Conservation (phyloP, 2,113 vertebrate genomes). For the Prochilodus magdalenae region DNA sequence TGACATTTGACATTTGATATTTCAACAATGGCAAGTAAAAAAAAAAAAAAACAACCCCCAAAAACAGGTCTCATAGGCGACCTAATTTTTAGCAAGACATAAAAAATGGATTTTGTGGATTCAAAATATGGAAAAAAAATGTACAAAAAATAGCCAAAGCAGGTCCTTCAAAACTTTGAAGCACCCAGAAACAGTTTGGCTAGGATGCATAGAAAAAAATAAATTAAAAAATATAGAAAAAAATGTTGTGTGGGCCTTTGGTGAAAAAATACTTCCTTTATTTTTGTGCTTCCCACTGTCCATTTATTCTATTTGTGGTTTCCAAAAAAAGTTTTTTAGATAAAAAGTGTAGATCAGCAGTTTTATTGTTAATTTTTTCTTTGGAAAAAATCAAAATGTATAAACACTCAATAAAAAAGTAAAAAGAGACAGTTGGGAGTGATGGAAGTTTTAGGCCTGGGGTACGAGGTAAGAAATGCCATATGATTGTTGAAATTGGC, state of each 20-base stretch:
- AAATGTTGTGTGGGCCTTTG: constrained; percentile 61
- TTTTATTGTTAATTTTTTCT: not conserved
- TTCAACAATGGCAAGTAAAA: constrained; percentile 86
- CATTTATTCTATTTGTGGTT: constrained; percentile 29
- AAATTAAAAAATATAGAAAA: constrained; percentile 68
- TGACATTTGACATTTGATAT: constrained; percentile 72
- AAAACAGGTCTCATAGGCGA: constrained; percentile 81
- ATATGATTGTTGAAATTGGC: constrained; percentile 77
- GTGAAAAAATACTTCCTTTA: constrained; percentile 64
- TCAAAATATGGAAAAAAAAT: constrained; percentile 92
- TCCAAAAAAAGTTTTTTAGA: constrained; percentile 57
- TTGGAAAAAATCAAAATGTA: constrained; percentile 54
- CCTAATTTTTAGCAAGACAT: constrained; percentile 83
- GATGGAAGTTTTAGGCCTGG: constrained; percentile 70
- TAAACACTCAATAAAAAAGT: constrained; percentile 57
- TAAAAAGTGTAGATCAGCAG: not conserved
- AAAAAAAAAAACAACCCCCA: constrained; percentile 72
- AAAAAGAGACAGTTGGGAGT: constrained; percentile 73
- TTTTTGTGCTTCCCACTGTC: constrained; percentile 71
- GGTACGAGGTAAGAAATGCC: constrained; percentile 65
- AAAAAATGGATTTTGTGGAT: constrained; percentile 93
- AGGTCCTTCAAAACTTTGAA: constrained; percentile 92
- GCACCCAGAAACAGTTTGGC: constrained; percentile 84
- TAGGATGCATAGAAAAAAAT: constrained; percentile 70
- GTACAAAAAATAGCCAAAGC: constrained; percentile 95